Percentiles rank a stretch among this genome's conserved stretches.
Conservation (phyloP, 2,888 invertebrate genomes). For the Luperina testacea region DNA sequence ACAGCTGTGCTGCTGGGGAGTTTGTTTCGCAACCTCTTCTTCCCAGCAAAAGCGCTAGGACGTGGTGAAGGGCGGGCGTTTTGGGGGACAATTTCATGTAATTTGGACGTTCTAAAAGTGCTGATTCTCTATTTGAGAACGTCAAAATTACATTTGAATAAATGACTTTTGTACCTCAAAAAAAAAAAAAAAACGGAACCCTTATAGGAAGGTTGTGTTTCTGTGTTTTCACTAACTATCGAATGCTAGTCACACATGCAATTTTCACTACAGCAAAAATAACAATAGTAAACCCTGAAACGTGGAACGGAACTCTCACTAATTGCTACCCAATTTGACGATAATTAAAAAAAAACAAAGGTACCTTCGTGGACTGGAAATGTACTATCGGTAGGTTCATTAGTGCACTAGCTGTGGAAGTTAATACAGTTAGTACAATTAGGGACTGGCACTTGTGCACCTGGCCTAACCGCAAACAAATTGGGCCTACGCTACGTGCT, state of each 20-base stretch:
- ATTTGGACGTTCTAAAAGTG: too few species aligned
- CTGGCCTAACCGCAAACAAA: constrained; percentile 72
- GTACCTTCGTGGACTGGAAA: constrained; percentile 28
- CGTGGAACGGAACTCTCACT: constrained; percentile 19
- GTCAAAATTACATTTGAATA: too few species aligned
- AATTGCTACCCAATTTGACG: constrained; percentile 34
- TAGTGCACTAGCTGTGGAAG: constrained; percentile 67
- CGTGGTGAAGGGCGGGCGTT: too few species aligned
- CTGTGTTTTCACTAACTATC: too few species aligned
- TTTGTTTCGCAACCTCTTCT: too few species aligned
- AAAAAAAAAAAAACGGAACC: neutral
- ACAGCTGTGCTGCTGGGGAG: too few species aligned
- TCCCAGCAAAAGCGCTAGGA: too few species aligned
- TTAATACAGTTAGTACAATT: constrained; percentile 73
- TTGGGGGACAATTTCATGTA: too few species aligned
- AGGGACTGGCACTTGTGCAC: constrained; percentile 67
- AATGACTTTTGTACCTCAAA: too few species aligned
- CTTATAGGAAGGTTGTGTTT: neutral
- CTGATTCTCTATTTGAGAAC: too few species aligned
- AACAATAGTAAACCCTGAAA: constrained; percentile 2
- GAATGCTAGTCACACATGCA: neutral
- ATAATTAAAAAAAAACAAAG: constrained; percentile 22
- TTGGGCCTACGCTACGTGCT: constrained; percentile 65
- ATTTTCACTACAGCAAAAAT: neutral
- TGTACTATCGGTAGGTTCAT: constrained; percentile 60